These are phyloP conservation scores for Tetraneura akinire DNA, from an alignment of 1,140 invertebrate species.

Conservation along the genomic window DNA sequence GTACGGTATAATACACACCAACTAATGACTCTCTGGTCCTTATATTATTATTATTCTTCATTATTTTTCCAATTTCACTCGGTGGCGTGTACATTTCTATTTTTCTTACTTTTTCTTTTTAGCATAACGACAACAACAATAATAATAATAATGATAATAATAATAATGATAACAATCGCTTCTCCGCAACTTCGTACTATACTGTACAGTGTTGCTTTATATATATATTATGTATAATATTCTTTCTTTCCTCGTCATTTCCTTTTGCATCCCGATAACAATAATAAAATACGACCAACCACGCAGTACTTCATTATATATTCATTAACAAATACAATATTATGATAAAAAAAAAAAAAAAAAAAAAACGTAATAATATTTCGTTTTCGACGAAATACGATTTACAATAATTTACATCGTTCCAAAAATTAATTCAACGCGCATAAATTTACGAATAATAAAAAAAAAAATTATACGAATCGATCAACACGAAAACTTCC, in stretches of 20 bases:
- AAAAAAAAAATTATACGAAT: neutral
- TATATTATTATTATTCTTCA: neutral
- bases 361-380: neutral
- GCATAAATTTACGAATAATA: neutral
- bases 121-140: neutral
- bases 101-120: neutral
- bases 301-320: neutral
- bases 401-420: no score
- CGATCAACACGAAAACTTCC: neutral
- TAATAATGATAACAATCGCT: constrained; percentile 14
- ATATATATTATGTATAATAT: neutral
- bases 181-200: no score
- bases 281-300: no score
- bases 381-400: neutral
- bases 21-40: no score
- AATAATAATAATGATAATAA: no score
- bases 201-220: no score
- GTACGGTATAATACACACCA: no score
- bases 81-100: neutral
- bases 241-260: no score
- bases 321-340: no score
- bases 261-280: no score
- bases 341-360: no score
- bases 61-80: constrained; percentile 34
- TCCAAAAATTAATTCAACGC: neutral